Evolutionary conservation across 2,888 invertebrate species (phyloP).

Genomic region (Orchesella flavescens): DNA sequence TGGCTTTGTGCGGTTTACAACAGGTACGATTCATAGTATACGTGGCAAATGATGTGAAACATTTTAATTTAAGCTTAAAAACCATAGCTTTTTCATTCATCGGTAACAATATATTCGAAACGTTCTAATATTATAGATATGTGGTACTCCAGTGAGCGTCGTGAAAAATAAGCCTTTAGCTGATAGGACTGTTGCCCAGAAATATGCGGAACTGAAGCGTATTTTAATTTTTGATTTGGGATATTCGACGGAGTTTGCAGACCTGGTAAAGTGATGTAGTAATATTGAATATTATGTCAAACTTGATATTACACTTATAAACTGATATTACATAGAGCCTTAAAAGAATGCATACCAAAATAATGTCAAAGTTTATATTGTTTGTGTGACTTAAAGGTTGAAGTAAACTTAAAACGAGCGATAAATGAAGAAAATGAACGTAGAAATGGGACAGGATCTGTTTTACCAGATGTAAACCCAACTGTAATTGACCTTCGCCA

Average conservation of each 20-base stretch:
- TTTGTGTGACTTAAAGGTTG: constrained; percentile 23
- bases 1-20: too few relatives aligned
- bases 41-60: too few relatives aligned
- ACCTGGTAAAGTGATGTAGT: constrained; percentile 17
- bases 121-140: background rate
- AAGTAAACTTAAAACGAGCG: constrained; percentile 38
- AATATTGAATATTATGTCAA: too few relatives aligned
- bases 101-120: too few relatives aligned
- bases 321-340: too few relatives aligned
- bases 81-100: too few relatives aligned
- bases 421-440: constrained; percentile 27
- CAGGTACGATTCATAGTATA: too few relatives aligned
- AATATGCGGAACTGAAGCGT: constrained; percentile 15
- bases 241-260: constrained; percentile 43
- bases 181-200: background rate
- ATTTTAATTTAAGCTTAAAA: too few relatives aligned
- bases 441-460: background rate
- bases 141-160: background rate
- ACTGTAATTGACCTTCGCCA: background rate
- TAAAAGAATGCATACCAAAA: too few relatives aligned
- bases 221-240: constrained; percentile 30
- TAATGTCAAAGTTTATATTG: too few relatives aligned
- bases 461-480: background rate
- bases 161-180: background rate
- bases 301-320: too few relatives aligned